Conservation (phyloP, 2,888 invertebrate genomes). For the Ochropacha duplaris region DNA sequence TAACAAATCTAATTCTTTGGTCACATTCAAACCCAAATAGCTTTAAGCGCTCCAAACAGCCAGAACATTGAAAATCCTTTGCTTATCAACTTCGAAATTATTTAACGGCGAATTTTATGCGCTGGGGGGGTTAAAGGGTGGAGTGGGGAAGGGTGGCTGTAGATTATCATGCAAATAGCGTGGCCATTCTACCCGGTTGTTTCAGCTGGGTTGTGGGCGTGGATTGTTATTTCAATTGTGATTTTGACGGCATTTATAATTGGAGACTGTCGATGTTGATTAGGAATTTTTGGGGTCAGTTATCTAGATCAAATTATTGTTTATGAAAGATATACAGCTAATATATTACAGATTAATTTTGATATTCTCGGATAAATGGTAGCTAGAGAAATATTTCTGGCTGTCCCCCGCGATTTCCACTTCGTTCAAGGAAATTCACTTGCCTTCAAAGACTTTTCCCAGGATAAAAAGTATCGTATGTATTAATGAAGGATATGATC, state of each 20-base stretch:
- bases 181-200: conserved; percentile 1
- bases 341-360: too few relatives aligned
- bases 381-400: too few relatives aligned
- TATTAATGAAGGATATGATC: too few relatives aligned
- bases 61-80: not conserved
- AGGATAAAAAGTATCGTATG: too few relatives aligned
- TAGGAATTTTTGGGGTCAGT: not conserved
- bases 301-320: not conserved
- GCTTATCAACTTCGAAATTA: not conserved
- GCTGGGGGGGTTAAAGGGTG: not conserved
- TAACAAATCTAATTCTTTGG: too few relatives aligned
- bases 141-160: not conserved
- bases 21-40: too few relatives aligned
- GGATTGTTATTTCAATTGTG: conserved; percentile 2
- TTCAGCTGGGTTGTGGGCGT: not conserved
- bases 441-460: too few relatives aligned
- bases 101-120: not conserved
- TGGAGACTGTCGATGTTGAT: not conserved
- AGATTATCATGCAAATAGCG: conserved; percentile 6
- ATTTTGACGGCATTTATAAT: conserved; percentile 2
- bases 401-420: too few relatives aligned
- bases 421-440: too few relatives aligned
- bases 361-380: too few relatives aligned
- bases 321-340: not conserved
- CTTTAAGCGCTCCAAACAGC: not conserved